Conservation (phyloP, 23 tunicate genomes). For the Styela plicata region DNA sequence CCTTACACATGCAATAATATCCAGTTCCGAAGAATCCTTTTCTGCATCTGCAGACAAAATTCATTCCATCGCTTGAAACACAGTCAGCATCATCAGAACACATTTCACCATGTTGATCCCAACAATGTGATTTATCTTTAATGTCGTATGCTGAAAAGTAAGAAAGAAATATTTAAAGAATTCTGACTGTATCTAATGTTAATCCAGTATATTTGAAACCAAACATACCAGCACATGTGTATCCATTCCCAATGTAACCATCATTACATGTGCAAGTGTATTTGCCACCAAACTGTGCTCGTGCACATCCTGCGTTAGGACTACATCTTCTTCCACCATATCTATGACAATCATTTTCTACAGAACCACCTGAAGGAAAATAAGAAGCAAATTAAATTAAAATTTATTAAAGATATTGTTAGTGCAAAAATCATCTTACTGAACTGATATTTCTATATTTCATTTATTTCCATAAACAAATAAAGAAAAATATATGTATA, state of each 20-base stretch:
- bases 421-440: too few relatives aligned
- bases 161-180: too few relatives aligned
- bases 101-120: constrained; percentile 13
- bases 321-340: background rate
- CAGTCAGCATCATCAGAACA: constrained; percentile 23
- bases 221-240: background rate
- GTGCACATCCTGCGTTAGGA: background rate
- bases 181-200: background rate
- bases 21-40: constrained; percentile 24
- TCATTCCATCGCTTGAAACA: background rate
- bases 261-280: background rate
- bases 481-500: too few relatives aligned
- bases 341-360: background rate
- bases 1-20: constrained; percentile 20
- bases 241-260: background rate
- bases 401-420: too few relatives aligned
- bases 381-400: too few relatives aligned
- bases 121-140: constrained; percentile 1
- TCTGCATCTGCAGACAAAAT: constrained; percentile 9
- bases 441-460: too few relatives aligned
- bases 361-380: background rate
- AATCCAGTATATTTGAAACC: background rate
- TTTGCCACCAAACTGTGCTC: background rate
- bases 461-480: too few relatives aligned
- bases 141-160: background rate